These are phyloP conservation scores for Oreotragus oreotragus DNA, from an alignment of 2,113 vertebrate species.

Conservation along the genomic window DNA sequence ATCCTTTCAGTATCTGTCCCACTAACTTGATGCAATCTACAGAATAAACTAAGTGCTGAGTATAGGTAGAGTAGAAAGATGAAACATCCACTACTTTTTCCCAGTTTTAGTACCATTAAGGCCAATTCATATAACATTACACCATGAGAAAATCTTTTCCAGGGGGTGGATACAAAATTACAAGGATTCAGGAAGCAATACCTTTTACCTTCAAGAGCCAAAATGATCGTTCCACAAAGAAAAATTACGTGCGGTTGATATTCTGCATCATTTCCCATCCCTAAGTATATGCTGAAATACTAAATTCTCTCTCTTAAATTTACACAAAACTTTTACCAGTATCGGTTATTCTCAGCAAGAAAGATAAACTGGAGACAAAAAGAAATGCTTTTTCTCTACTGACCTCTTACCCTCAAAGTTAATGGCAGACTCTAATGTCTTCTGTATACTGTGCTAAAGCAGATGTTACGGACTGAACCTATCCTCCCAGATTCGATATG, in stretches of 20 bases:
- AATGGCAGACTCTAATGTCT: not conserved
- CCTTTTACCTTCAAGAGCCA: not conserved
- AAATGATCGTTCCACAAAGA: not conserved
- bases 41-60: not conserved
- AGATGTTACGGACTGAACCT: not conserved
- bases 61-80: not conserved
- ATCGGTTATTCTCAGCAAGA: not conserved
- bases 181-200: not conserved
- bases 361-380: not conserved
- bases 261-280: not conserved
- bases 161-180: not conserved
- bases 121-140: not conserved
- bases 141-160: not conserved
- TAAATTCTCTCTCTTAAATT: not conserved
- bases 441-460: not conserved
- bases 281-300: not conserved
- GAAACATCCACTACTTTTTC: not conserved
- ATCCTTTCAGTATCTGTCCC: not conserved
- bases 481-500: not conserved
- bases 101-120: not conserved
- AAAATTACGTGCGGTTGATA: not conserved
- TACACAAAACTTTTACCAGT: not conserved
- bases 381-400: not conserved
- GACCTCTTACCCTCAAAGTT: not conserved
- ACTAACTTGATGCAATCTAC: not conserved